Evolutionary conservation across 2,113 vertebrate species (phyloP).

Genomic region (Crotalus helleri): DNA sequence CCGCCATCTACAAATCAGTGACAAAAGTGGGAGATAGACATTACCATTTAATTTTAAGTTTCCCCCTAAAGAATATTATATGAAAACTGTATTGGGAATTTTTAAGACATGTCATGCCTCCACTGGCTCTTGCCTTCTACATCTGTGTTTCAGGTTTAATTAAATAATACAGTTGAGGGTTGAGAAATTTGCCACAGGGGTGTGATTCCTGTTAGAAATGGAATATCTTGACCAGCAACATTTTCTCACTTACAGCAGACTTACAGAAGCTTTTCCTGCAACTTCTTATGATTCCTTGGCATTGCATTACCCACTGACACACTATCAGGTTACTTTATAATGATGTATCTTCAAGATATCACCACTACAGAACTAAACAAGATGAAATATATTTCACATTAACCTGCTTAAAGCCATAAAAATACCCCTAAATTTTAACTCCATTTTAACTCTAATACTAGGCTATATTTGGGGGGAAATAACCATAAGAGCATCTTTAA

Average conservation of each 20-base stretch:
- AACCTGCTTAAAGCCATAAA: not conserved
- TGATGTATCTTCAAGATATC: not conserved
- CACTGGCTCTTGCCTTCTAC: not conserved
- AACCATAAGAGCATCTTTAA: conserved; percentile 10
- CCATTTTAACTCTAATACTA: conserved; percentile 1
- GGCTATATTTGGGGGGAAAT: conserved; percentile 19
- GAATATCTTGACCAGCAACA: not conserved
- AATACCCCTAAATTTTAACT: not conserved
- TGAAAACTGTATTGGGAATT: not conserved
- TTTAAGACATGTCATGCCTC: not conserved
- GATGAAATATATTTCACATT: not conserved
- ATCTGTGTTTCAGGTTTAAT: not conserved
- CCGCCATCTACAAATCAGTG: not conserved
- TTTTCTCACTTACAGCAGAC: not conserved
- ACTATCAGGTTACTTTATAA: not conserved
- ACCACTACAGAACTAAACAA: not conserved
- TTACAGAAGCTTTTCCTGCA: not conserved
- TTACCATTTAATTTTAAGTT: conserved; percentile 1
- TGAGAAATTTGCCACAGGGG: not conserved
- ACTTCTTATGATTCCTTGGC: not conserved
- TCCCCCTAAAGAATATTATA: not conserved
- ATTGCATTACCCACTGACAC: not conserved
- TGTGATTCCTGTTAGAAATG: not conserved
- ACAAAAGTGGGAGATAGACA: not conserved
- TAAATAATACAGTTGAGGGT: not conserved